Base-by-base conservation (phyloP, 2,888 invertebrate genomes). In the Actias luna region DNA sequence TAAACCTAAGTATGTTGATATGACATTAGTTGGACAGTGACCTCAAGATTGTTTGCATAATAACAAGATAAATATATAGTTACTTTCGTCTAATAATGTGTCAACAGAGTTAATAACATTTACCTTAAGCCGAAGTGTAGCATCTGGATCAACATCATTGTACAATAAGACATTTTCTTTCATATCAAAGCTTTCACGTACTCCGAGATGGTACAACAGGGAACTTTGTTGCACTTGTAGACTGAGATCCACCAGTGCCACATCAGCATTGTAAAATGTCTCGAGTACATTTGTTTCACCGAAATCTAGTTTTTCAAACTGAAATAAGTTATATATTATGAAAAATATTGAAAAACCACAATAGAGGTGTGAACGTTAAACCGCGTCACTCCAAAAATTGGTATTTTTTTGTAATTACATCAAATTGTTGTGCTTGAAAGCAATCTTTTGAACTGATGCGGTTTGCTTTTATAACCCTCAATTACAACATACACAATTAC, bases 271-370 rank as follows among this genome's bases (percentile, higher is more conserved):
- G 89, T 99, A 99, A 90, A 99, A 99, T 71, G 96, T 96, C 83
- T 99, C 99, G 77, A 99, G 89, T 0, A 98, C 97, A 86, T 97
- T 97, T 16, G 98, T 97, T 91, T 99, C 99, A 0, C 99, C 99
- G 90, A 99, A 99, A 90, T 99, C 99, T 71, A 99, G 92, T 85
- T 98, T 98, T 84, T 99, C 98, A 94, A 99, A 99, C 96, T 98
- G 91, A 65, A 94, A 94, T 65, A 50, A 52, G 63, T 55, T 5
- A 39, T 5, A 27, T 58, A 33, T 25, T 29, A 16, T 14, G 55
- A 58, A 18, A 61, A 25, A 50, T 25, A 25, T 12, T 12, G 7
- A 42, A n/a, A n/a, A n/a, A n/a, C n/a, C n/a, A n/a, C 42, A 22
- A 25, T 12, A 22, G 18, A 2, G n/a, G n/a, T n/a, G n/a, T n/a